Conservation (phyloP, 2,888 invertebrate species). For the Aphelenchoides bicaudatus region DNA sequence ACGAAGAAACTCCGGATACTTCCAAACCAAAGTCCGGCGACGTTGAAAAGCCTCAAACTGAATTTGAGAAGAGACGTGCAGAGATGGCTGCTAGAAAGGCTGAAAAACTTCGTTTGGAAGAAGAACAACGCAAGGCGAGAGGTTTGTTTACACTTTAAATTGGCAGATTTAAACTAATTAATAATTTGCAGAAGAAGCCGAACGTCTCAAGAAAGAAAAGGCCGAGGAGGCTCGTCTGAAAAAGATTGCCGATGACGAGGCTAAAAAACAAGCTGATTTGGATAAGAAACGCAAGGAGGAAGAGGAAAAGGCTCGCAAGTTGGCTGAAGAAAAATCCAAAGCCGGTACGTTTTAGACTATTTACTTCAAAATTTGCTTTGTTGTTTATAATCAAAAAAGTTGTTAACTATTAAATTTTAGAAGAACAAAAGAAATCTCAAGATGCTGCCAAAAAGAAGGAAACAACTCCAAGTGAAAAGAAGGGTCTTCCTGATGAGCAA, state of each 20-base stretch:
- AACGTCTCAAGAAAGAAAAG: constrained; percentile 23
- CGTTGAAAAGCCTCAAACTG: background rate
- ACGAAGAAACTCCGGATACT: constrained; percentile 10
- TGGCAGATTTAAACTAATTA: constrained; percentile 21
- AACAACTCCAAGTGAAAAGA: background rate
- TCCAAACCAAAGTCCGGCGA: constrained; percentile 9
- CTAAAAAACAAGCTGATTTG: constrained; percentile 27
- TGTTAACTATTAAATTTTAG: too few species aligned
- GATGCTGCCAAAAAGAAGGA: background rate
- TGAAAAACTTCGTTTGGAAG: constrained; percentile 21
- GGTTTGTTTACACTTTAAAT: too few species aligned
- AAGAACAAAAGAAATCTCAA: constrained; percentile 1
- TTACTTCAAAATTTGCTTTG: too few species aligned
- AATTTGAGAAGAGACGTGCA: background rate
- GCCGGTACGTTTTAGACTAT: too few species aligned
- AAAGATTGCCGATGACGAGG: constrained; percentile 24
- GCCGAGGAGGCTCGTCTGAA: constrained; percentile 14
- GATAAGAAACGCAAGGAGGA: constrained; percentile 34
- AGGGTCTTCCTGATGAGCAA: background rate
- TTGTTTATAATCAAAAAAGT: too few species aligned
- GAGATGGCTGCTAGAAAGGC: constrained; percentile 3
- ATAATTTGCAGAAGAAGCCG: constrained; percentile 14
- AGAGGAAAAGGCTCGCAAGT: constrained; percentile 20
- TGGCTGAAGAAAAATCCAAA: constrained; percentile 9
- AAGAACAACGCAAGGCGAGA: constrained; percentile 24